Percentiles rank a stretch among this genome's conserved stretches.
Conservation (phyloP, 2,113 vertebrate genomes). For the Hemicordylus capensis region DNA sequence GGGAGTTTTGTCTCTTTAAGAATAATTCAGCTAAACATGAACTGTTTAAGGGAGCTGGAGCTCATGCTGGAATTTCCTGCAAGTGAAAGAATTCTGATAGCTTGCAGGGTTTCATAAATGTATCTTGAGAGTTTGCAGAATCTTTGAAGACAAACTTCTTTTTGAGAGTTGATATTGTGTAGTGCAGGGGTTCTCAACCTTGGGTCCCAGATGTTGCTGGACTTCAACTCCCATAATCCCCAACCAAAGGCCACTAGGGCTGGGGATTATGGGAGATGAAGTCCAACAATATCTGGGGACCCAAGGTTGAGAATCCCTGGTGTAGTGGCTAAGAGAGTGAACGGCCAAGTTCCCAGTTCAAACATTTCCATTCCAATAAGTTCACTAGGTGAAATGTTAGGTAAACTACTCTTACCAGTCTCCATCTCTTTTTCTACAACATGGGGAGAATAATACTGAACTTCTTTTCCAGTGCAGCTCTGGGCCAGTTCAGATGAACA, state of each 20-base stretch:
- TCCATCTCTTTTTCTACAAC: not conserved
- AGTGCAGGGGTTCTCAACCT: too few species aligned
- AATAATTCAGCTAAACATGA: constrained; percentile 2
- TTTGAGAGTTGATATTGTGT: not conserved
- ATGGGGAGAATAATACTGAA: not conserved
- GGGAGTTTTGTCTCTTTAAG: not conserved
- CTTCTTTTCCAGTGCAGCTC: not conserved
- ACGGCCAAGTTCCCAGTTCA: not conserved
- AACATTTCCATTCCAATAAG: not conserved
- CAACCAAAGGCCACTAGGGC: too few species aligned
- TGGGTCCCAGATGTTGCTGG: too few species aligned
- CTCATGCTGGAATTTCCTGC: not conserved
- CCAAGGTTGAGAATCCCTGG: too few species aligned
- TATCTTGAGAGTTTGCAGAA: not conserved
- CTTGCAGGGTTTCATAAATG: constrained; percentile 2
- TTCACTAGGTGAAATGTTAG: not conserved
- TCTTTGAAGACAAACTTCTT: constrained; percentile 1
- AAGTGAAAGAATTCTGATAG: constrained; percentile 17
- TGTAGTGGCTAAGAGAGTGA: not conserved
- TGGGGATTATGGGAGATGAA: not conserved
- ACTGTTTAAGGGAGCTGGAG: constrained; percentile 5
- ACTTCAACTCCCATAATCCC: too few species aligned
- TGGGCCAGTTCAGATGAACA: too few species aligned
- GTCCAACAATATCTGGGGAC: too few species aligned
- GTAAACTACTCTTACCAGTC: not conserved